Evolutionary conservation across 2,888 invertebrate species (phyloP).

Genomic region (Exocentrus adspersus): DNA sequence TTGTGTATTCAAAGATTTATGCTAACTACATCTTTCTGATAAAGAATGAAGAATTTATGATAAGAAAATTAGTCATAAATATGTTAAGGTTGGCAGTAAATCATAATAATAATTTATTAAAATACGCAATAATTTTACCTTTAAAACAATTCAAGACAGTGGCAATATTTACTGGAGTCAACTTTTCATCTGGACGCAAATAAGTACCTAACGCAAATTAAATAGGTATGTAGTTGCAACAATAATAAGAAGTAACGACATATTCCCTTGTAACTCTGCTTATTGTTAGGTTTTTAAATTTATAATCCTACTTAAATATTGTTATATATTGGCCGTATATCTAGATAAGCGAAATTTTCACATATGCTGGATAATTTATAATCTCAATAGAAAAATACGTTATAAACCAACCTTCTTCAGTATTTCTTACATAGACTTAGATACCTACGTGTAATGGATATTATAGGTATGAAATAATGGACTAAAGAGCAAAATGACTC

Average conservation of each 20-base stretch:
- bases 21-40: conserved; percentile 19
- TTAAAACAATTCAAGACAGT: conserved; percentile 15
- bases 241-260: no score
- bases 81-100: conserved; percentile 16
- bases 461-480: no score
- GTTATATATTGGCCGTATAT: background rate
- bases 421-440: no score
- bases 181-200: background rate
- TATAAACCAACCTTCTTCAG: no score
- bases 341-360: background rate
- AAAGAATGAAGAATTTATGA: conserved; percentile 18
- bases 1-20: background rate
- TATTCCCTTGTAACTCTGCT: no score
- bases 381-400: background rate
- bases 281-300: no score
- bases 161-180: conserved; percentile 10
- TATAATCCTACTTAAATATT: background rate
- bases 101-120: conserved; percentile 23
- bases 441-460: no score
- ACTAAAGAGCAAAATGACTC: no score
- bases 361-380: background rate
- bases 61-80: conserved; percentile 20
- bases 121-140: conserved; percentile 16
- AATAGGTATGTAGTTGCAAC: background rate
- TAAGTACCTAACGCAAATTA: background rate